Conservation (phyloP, 2,113 vertebrate species). For the Corvus moneduloides region DNA sequence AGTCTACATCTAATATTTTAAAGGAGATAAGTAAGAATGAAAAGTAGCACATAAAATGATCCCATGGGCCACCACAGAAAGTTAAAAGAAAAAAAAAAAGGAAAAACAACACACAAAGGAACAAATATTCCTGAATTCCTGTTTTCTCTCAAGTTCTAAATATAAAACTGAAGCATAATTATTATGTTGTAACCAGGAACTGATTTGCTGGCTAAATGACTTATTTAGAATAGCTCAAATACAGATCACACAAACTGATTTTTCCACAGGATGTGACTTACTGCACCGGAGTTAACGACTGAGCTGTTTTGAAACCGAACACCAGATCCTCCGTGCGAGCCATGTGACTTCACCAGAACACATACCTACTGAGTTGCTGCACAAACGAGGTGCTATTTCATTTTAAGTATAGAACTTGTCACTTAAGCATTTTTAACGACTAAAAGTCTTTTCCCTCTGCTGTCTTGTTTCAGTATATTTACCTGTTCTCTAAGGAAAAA, state of each 20-base stretch:
- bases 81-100: neutral
- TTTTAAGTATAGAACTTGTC: neutral
- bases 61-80: neutral
- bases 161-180: neutral
- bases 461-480: neutral
- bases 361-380: accelerated
- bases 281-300: neutral
- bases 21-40: neutral
- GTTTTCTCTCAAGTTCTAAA: neutral
- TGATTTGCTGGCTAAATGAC: neutral
- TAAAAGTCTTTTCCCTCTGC: neutral
- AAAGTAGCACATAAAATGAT: neutral
- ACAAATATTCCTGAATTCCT: neutral
- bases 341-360: neutral
- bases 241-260: neutral
- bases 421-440: neutral
- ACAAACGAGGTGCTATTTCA: neutral
- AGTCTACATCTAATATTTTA: neutral
- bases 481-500: neutral
- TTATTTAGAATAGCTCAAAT: neutral
- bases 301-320: neutral
- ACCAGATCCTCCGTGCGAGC: neutral
- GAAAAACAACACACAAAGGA: neutral
- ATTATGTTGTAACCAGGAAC: neutral
- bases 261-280: neutral